phyloP scores from a whole-genome alignment of 1,140 invertebrate species.

The Potamilus streckersoni region DNA sequence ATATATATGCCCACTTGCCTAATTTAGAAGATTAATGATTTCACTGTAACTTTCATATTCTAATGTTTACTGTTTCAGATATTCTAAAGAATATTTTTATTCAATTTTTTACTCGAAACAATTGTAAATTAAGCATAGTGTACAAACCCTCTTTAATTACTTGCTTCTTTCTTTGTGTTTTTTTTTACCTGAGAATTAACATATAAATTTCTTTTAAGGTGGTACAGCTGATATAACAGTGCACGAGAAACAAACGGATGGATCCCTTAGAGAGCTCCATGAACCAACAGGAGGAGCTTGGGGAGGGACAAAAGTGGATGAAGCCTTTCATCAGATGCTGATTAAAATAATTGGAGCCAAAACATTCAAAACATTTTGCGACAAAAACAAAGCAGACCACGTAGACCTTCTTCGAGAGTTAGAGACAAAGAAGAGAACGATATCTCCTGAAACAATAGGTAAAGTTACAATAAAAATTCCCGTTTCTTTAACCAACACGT shows the following conservation, averaged over 20 bases:
- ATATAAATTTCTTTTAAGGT: background rate
- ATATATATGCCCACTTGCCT: too few relatives aligned
- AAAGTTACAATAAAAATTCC: slow-evolving; percentile 30
- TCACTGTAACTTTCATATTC: too few relatives aligned
- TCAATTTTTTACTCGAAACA: too few relatives aligned
- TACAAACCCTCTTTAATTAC: too few relatives aligned
- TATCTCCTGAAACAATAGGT: slow-evolving; percentile 11
- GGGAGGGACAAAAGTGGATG: slow-evolving; percentile 24
- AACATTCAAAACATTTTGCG: slow-evolving; percentile 9
- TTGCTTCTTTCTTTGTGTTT: too few relatives aligned
- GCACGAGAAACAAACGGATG: slow-evolving; percentile 15
- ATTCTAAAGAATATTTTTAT: too few relatives aligned
- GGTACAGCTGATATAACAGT: slow-evolving; percentile 26
- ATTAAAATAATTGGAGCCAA: slow-evolving; percentile 12
- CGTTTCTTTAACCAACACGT: background rate
- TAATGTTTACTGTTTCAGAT: too few relatives aligned
- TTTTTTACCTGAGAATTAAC: too few relatives aligned
- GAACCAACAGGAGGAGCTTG: slow-evolving; percentile 24
- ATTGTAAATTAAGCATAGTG: too few relatives aligned
- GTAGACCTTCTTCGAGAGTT: slow-evolving; percentile 28
- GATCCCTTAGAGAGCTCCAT: slow-evolving; percentile 17
- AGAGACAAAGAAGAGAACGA: slow-evolving; percentile 33
- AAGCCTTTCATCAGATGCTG: slow-evolving; percentile 10
- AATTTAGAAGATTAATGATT: too few relatives aligned
- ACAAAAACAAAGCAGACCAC: slow-evolving; percentile 12